Evolutionary conservation across 2,113 vertebrate species (phyloP).

Genomic region (Dipodomys spectabilis): DNA sequence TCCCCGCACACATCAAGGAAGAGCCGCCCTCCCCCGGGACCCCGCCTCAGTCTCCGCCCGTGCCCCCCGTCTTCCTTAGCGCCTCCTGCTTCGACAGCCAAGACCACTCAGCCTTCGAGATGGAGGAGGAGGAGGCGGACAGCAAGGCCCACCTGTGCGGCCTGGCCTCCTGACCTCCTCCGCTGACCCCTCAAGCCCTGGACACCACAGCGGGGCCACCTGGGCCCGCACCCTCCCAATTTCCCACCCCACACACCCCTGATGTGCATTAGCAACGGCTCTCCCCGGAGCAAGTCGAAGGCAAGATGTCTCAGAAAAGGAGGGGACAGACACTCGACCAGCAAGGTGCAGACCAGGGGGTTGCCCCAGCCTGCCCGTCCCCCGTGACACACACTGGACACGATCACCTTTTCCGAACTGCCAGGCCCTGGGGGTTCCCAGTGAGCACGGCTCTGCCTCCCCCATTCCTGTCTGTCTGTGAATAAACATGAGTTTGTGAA

Average conservation of each 20-base stretch:
- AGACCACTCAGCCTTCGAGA: conserved; percentile 81
- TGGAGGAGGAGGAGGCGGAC: conserved; percentile 74
- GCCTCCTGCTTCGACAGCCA: conserved; percentile 83
- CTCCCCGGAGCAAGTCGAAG: conserved; percentile 11
- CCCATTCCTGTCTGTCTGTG: conserved; percentile 73
- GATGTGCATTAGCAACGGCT: conserved; percentile 41
- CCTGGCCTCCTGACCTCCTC: conserved; percentile 71
- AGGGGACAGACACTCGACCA: conserved; percentile 37
- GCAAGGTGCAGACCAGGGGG: background rate
- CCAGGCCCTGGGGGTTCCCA: conserved; percentile 51
- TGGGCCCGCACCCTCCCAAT: background rate
- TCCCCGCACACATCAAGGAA: conserved; percentile 32
- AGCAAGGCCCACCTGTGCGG: conserved; percentile 53
- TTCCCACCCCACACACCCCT: background rate
- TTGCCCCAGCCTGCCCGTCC: background rate
- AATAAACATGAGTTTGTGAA: conserved; percentile 81
- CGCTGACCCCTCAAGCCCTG: background rate
- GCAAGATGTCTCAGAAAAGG: conserved; percentile 1
- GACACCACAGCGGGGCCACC: conserved; percentile 8
- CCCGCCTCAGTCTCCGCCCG: background rate
- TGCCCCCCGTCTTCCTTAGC: conserved; percentile 73
- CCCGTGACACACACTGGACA: conserved; percentile 63
- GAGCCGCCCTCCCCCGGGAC: conserved; percentile 69
- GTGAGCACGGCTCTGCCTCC: conserved; percentile 59
- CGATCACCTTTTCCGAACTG: conserved; percentile 39